Conservation (phyloP, 1,140 invertebrate species). For the Lucilia sericata region DNA sequence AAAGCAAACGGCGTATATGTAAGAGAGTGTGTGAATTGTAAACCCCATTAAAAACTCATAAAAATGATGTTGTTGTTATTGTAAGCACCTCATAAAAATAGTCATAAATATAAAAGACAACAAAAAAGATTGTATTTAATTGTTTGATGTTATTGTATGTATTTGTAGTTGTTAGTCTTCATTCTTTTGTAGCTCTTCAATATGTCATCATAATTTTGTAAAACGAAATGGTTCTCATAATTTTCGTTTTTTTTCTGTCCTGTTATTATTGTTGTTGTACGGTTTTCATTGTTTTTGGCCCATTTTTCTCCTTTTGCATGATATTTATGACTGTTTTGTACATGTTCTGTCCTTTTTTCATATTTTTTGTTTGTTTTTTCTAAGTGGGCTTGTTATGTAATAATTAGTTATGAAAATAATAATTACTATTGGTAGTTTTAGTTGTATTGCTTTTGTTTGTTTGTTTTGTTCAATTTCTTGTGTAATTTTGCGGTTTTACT, state of each 20-base stretch:
- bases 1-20: neutral
- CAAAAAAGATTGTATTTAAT: conserved; percentile 16
- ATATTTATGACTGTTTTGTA: conserved; percentile 36
- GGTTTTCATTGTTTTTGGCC: neutral
- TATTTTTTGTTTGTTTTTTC: conserved; percentile 55
- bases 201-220: conserved; percentile 25
- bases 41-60: conserved; percentile 67
- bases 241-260: neutral
- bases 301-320: neutral
- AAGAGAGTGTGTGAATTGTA: conserved; percentile 46
- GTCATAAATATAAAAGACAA: conserved; percentile 63
- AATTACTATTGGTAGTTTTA: conserved; percentile 25
- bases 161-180: too few relatives aligned
- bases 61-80: conserved; percentile 58
- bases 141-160: conserved; percentile 12
- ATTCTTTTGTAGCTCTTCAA: neutral
- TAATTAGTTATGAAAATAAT: conserved; percentile 36
- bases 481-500: conserved; percentile 3
- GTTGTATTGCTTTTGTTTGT: neutral
- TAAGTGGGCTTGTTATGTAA: conserved; percentile 39
- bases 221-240: conserved; percentile 32
- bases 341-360: conserved; percentile 49
- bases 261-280: neutral
- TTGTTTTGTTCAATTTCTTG: conserved; percentile 62
- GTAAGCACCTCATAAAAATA: conserved; percentile 68